phyloP scores from a whole-genome alignment of 1,140 invertebrate species.

The Carposina sasakii region DNA sequence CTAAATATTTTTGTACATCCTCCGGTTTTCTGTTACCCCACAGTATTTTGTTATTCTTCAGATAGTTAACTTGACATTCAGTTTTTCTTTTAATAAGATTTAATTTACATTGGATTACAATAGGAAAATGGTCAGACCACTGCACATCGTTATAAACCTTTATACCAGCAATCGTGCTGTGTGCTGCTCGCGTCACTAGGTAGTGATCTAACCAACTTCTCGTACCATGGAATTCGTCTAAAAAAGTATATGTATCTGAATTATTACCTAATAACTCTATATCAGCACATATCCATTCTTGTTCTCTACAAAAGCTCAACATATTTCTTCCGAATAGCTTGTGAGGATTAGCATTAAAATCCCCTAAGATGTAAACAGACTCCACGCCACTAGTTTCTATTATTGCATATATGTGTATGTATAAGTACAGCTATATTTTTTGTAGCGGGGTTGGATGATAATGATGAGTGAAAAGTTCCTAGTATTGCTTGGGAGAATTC shows the following conservation, averaged over 20 bases:
- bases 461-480: too few species aligned
- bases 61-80: not conserved
- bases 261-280: not conserved
- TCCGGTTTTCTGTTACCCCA: not conserved
- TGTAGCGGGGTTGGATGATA: too few species aligned
- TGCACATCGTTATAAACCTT: not conserved
- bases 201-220: not conserved
- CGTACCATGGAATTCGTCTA: not conserved
- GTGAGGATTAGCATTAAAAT: not conserved
- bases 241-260: not conserved
- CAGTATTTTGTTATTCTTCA: not conserved
- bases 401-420: too few species aligned
- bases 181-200: not conserved
- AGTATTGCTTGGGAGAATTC: too few species aligned
- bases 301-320: not conserved
- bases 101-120: not conserved
- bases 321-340: not conserved
- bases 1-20: not conserved
- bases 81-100: not conserved
- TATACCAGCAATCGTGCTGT: not conserved
- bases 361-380: not conserved
- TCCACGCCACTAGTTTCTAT: not conserved
- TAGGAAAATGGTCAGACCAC: slow-evolving; percentile 1
- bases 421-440: too few species aligned
- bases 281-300: not conserved